These are phyloP conservation scores for Ischnus inquisitorius DNA, from an alignment of 2,888 invertebrate genomes.

Conservation along the genomic window DNA sequence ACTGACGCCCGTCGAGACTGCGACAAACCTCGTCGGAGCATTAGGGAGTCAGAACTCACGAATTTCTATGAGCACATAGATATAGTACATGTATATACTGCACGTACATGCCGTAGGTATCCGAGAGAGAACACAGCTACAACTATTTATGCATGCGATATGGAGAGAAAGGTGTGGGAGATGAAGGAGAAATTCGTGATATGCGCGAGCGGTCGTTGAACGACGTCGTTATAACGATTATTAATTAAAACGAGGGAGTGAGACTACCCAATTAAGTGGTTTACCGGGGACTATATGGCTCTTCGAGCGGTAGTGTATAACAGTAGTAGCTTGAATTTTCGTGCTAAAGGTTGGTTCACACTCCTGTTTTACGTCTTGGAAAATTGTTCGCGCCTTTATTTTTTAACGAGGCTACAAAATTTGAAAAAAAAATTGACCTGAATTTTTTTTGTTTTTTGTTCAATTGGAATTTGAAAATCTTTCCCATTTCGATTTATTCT, in stretches of 20 bases:
- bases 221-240: conserved; percentile 62
- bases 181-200: conserved; percentile 20
- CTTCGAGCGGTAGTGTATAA: not conserved
- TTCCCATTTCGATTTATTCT: too few relatives aligned
- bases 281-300: conserved; percentile 6
- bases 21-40: conserved; percentile 37
- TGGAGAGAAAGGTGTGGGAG: conserved; percentile 23
- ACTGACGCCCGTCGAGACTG: conserved; percentile 59
- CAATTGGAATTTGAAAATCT: too few relatives aligned
- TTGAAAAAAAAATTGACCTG: too few relatives aligned
- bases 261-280: conserved; percentile 46
- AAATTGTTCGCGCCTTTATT: conserved; percentile 3
- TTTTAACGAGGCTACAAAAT: not conserved
- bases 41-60: conserved; percentile 17
- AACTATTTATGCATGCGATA: conserved; percentile 37
- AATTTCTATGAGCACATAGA: conserved; percentile 17
- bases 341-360: conserved; percentile 9
- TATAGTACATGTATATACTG: too few relatives aligned
- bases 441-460: too few relatives aligned
- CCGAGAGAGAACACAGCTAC: not conserved
- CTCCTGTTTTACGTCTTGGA: not conserved
- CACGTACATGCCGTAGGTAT: not conserved
- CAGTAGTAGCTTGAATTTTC: conserved; percentile 1
- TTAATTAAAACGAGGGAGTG: conserved; percentile 57
- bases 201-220: conserved; percentile 31